Base-by-base conservation (phyloP, 2,797 vertebrate genomes). In the Vultur gryphus region DNA sequence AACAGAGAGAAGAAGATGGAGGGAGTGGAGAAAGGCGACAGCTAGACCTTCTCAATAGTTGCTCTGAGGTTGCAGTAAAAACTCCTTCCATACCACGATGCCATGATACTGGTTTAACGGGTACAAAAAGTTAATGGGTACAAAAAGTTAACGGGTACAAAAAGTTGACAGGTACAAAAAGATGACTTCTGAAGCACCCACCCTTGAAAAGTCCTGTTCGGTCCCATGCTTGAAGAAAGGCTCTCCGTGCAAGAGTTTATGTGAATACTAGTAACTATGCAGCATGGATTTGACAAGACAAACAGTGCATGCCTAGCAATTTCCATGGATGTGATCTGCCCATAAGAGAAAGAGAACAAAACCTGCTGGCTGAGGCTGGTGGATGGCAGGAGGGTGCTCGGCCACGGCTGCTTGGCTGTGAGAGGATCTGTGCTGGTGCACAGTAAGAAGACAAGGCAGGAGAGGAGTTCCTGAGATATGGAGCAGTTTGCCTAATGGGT, bases 1-100 rank as follows among this genome's bases (percentile, higher is more conserved):
- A 94, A 81, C 19, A 26, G 89, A 77, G n/a, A 75, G 59, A 93
- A 87, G 86, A 83, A 64, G 78, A 65, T 41, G 84, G 71, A 70
- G 48, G 44, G 87, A 25, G 8, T 12, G 9, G 69, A 58, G 65
- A 77, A 59, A 51, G 25, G 6, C 28, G 24, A 37, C n/a, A 54
- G 23, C 17, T 43, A 29, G 37, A 69, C 20, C 33, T 67, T 73
- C 58, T 33, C n/a, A 24, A 0, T 7, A 61, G 71, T 7, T 41
- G 46, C 31, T 39, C 33, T 55, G 67, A 11, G 14, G 8, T 29
- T 58, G 29, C 44, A 72, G 18, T 49, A 44, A 54, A n/a, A 85
- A 20, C 16, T 80, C 48, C 28, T 77, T 54, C 35, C 28, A 37
- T 44, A 44, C 11, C 33, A 17, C 37, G 73, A 51, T 23, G 37